phyloP scores from a whole-genome alignment of 1,140 invertebrate genomes.

The Notospermus geniculatus region DNA sequence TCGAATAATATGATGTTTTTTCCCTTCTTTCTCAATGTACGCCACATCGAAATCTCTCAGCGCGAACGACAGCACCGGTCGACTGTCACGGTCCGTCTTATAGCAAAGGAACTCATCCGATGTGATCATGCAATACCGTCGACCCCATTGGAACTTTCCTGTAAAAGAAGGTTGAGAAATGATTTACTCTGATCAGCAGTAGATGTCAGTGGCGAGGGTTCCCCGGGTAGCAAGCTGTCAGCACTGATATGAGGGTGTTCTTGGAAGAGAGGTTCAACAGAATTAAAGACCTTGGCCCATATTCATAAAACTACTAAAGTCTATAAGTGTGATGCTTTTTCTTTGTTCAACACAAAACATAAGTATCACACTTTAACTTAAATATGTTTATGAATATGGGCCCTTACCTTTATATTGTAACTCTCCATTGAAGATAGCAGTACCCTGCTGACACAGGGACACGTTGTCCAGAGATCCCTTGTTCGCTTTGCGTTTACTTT shows the following conservation, averaged over 20 bases:
- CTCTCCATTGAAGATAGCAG: not conserved
- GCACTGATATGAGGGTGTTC: too few relatives aligned
- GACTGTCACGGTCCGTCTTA: slow-evolving; percentile 13
- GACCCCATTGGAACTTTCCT: slow-evolving; percentile 3
- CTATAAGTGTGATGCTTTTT: too few relatives aligned
- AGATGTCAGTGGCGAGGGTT: too few relatives aligned
- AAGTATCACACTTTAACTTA: too few relatives aligned
- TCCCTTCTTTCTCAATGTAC: slow-evolving; percentile 15
- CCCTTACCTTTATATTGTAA: slow-evolving; percentile 3
- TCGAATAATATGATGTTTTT: slow-evolving; percentile 13
- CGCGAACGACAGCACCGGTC: not conserved
- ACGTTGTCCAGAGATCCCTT: slow-evolving; percentile 1
- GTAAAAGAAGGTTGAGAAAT: not conserved
- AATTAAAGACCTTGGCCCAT: too few relatives aligned
- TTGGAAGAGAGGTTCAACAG: too few relatives aligned
- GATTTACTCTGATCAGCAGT: too few relatives aligned
- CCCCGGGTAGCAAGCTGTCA: too few relatives aligned
- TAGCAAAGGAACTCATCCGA: not conserved
- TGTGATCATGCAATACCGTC: slow-evolving; percentile 9
- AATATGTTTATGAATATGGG: too few relatives aligned
- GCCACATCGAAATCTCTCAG: slow-evolving; percentile 9
- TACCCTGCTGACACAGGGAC: not conserved
- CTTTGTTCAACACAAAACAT: too few relatives aligned
- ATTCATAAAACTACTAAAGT: too few relatives aligned
- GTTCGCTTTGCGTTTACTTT: slow-evolving; percentile 4